A percentile compares a stretch with the other conserved stretches of the same genome.
These are phyloP conservation scores for Rotaria magnacalcarata DNA, from an alignment of 2,888 invertebrate species.

Conservation along the genomic window DNA sequence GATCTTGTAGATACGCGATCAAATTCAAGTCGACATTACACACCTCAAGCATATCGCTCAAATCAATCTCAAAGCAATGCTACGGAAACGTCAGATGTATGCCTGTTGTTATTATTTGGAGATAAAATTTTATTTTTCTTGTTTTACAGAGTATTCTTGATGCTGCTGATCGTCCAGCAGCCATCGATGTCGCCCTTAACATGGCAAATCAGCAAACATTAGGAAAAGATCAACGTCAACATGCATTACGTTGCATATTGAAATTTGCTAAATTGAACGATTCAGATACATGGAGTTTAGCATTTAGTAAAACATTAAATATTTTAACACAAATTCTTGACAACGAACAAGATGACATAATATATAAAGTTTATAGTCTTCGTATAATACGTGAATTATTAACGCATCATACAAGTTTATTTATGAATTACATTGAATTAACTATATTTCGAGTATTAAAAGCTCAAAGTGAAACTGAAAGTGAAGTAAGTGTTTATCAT, in stretches of 20 bases:
- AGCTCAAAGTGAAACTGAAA: slow-evolving; percentile 69
- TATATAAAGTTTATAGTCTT: slow-evolving; percentile 27
- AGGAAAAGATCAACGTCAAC: slow-evolving; percentile 9
- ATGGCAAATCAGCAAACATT: slow-evolving; percentile 2
- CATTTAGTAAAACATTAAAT: slow-evolving; percentile 35
- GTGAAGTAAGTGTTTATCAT: slow-evolving; percentile 57
- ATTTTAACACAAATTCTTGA: slow-evolving; percentile 27
- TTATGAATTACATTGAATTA: slow-evolving; percentile 82
- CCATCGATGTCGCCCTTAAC: not conserved
- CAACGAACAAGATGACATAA: slow-evolving; percentile 12
- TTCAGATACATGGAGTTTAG: slow-evolving; percentile 18
- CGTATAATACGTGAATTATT: slow-evolving; percentile 68
- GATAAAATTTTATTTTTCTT: not conserved
- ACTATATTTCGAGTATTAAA: slow-evolving; percentile 81
- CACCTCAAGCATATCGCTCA: slow-evolving; percentile 26
- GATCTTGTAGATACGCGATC: not conserved
- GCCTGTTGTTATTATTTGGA: not conserved
- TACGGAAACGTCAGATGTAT: slow-evolving; percentile 20
- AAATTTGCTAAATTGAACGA: slow-evolving; percentile 31
- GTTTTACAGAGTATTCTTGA: not conserved
- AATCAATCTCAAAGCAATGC: slow-evolving; percentile 4
- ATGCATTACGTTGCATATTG: slow-evolving; percentile 30
- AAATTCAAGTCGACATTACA: slow-evolving; percentile 5
- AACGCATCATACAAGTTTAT: slow-evolving; percentile 71
- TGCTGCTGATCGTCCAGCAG: slow-evolving; percentile 29